phyloP scores from a whole-genome alignment of 2,797 vertebrate genomes.

The Enteromius fasciolatus region DNA sequence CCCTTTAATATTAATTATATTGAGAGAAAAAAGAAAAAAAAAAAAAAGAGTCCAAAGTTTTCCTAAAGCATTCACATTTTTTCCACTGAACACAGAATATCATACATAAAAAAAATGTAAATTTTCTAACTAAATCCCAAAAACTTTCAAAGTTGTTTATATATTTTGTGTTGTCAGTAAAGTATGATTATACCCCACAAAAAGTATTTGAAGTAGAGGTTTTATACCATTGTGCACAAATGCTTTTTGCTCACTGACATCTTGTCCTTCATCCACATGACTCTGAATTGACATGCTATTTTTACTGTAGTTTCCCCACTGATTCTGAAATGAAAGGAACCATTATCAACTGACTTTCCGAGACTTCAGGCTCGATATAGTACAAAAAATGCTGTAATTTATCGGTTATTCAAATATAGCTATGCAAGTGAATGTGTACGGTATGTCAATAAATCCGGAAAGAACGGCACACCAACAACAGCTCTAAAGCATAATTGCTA shows the following conservation, averaged over 20 bases:
- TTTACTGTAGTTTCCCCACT: not conserved
- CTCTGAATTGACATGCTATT: slow-evolving; percentile 6
- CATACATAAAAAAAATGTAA: not conserved
- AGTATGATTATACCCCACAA: not conserved
- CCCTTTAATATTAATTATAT: not conserved
- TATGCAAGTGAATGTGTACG: not conserved
- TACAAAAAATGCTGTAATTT: not conserved
- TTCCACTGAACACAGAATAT: not conserved
- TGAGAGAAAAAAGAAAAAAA: not conserved
- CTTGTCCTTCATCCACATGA: not conserved
- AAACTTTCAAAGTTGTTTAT: not conserved
- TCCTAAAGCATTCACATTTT: not conserved
- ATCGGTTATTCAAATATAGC: not conserved
- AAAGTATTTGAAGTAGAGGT: not conserved
- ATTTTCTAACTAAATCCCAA: not conserved
- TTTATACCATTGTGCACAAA: not conserved
- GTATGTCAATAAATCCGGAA: not conserved
- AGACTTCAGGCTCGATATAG: not conserved
- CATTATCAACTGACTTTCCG: not conserved
- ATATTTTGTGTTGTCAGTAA: not conserved
- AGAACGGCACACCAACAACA: not conserved
- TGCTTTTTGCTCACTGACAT: not conserved
- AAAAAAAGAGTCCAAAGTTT: not conserved
- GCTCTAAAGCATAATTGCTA: not conserved
- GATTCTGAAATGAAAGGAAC: slow-evolving; percentile 4